A percentile compares a stretch with the other conserved stretches of the same genome.
These are phyloP conservation scores for Dicentrarchus labrax DNA, from an alignment of 2,113 vertebrate species.

Conservation along the genomic window DNA sequence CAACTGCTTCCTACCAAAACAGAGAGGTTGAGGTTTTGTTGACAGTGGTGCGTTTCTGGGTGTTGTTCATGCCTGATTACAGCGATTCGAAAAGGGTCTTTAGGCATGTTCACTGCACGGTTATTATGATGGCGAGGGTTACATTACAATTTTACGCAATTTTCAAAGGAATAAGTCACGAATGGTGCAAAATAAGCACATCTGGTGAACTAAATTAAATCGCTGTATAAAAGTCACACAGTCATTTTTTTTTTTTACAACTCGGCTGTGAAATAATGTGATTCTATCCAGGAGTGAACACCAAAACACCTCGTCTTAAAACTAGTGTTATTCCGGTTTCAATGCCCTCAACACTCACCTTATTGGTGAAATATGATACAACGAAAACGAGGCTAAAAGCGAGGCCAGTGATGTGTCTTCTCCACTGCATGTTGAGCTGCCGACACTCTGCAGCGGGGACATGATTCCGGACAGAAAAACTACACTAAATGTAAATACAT, in stretches of 20 bases:
- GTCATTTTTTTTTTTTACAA: neutral
- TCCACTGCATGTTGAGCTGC: constrained; percentile 77
- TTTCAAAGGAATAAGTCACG: neutral
- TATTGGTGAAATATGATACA: constrained; percentile 84
- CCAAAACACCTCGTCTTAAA: neutral
- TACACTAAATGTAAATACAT: neutral
- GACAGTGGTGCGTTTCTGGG: neutral
- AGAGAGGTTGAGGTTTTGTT: neutral
- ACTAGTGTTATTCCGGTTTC: neutral
- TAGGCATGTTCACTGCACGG: neutral
- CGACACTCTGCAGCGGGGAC: constrained; percentile 22
- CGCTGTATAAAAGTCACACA: too few species aligned
- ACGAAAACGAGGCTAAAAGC: constrained; percentile 79
- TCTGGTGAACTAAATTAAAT: too few species aligned
- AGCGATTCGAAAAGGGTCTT: neutral
- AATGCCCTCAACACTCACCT: constrained; percentile 71
- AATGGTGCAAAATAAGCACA: too few species aligned
- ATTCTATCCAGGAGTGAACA: neutral
- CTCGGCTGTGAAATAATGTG: too few species aligned
- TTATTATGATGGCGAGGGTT: neutral
- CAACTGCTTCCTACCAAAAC: neutral
- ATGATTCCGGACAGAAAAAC: constrained; percentile 16
- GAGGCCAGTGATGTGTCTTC: constrained; percentile 61
- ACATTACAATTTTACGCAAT: neutral
- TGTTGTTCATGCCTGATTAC: neutral